A percentile compares a stretch with the other conserved stretches of the same genome.
phyloP scores from a whole-genome alignment of 2,888 invertebrate species.

The Tenodera sinensis region DNA sequence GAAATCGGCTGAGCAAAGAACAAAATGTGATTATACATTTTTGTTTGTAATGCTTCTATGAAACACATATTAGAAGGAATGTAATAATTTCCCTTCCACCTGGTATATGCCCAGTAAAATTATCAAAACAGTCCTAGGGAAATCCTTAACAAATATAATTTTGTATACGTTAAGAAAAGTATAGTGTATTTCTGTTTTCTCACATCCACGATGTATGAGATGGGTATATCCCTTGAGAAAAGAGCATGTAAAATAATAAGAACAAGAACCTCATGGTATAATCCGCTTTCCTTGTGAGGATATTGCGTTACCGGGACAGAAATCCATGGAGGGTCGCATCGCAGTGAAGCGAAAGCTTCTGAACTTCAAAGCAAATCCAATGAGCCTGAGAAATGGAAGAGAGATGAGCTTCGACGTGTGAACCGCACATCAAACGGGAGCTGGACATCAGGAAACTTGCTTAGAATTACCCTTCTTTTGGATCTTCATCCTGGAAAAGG shows the following conservation, averaged over 20 bases:
- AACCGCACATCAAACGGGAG: background rate
- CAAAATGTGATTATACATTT: too few relatives aligned
- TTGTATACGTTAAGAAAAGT: too few relatives aligned
- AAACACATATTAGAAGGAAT: too few relatives aligned
- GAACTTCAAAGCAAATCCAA: background rate
- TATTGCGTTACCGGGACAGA: background rate
- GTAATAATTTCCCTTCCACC: too few relatives aligned
- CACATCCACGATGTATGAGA: background rate
- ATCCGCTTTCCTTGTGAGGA: background rate
- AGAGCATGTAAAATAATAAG: background rate
- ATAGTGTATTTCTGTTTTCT: too few relatives aligned
- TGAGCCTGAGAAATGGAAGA: background rate
- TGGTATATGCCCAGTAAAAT: too few relatives aligned
- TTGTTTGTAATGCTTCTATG: too few relatives aligned
- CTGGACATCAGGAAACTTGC: background rate
- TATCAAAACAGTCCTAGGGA: too few relatives aligned
- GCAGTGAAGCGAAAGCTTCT: background rate
- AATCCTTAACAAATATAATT: too few relatives aligned
- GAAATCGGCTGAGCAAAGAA: too few relatives aligned
- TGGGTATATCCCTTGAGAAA: background rate
- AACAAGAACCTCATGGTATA: background rate
- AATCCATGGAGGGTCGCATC: background rate
- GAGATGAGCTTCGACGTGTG: background rate
- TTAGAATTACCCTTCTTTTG: too few relatives aligned
- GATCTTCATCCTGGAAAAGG: too few relatives aligned